These are phyloP conservation scores for Drosophila formosana DNA, from an alignment of 2,888 invertebrate genomes.

Conservation along the genomic window DNA sequence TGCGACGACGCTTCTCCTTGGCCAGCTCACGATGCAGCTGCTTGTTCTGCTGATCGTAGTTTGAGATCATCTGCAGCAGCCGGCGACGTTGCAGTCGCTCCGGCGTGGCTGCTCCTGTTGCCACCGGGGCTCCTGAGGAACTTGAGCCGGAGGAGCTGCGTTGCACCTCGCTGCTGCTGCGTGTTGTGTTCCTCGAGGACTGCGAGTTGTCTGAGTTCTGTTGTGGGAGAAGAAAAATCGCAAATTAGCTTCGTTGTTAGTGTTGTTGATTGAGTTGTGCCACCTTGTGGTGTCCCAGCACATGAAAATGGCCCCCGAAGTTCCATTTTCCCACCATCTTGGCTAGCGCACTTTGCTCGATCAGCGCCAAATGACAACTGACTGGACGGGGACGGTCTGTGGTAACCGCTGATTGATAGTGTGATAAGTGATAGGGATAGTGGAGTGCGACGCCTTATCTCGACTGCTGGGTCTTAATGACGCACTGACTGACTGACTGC, in stretches of 20 bases:
- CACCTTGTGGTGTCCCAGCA: slow-evolving; percentile 53
- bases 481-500: slow-evolving; percentile 34
- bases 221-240: neutral
- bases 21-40: slow-evolving; percentile 82
- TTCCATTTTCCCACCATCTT: slow-evolving; percentile 55
- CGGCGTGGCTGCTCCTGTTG: slow-evolving; percentile 45
- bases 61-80: slow-evolving; percentile 82
- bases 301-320: slow-evolving; percentile 53
- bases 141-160: slow-evolving; percentile 77
- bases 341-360: slow-evolving; percentile 26
- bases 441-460: slow-evolving; percentile 45
- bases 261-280: too few species aligned
- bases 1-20: slow-evolving; percentile 83
- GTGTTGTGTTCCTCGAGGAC: slow-evolving; percentile 63
- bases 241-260: neutral
- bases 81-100: slow-evolving; percentile 80
- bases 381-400: slow-evolving; percentile 33
- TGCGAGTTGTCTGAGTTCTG: slow-evolving; percentile 82
- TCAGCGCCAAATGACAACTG: slow-evolving; percentile 49
- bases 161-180: slow-evolving; percentile 76
- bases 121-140: slow-evolving; percentile 63
- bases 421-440: slow-evolving; percentile 8
- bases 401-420: slow-evolving; percentile 44
- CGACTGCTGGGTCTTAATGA: slow-evolving; percentile 39
- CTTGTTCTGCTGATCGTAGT: slow-evolving; percentile 83